Evolutionary conservation across 2,797 vertebrate species (phyloP).

Genomic region (Mus spretus): DNA sequence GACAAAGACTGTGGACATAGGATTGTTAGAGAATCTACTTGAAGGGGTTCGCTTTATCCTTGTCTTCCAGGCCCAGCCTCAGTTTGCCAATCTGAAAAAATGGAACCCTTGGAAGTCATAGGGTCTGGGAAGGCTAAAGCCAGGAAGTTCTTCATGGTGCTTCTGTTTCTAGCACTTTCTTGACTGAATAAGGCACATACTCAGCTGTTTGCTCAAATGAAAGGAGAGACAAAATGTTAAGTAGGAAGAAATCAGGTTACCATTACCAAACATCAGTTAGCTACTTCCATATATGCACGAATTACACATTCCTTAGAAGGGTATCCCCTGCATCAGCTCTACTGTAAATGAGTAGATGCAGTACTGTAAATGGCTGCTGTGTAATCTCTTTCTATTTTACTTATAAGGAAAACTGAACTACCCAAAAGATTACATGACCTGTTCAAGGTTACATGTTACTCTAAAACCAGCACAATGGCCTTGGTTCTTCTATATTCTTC

Average conservation of each 20-base stretch:
- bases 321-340: background rate
- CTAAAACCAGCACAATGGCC: background rate
- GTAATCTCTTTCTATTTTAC: background rate
- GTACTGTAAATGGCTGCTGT: background rate
- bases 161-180: constrained; percentile 32
- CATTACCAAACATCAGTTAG: background rate
- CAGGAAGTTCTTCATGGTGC: background rate
- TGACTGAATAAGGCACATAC: background rate
- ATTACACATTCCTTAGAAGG: background rate
- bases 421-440: background rate
- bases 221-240: background rate
- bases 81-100: background rate
- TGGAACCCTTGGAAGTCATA: background rate
- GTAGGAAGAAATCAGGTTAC: background rate
- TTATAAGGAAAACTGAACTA: constrained; percentile 15
- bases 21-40: background rate
- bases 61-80: background rate
- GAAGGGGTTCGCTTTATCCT: background rate
- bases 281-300: background rate
- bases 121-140: background rate
- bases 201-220: background rate
- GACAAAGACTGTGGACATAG: background rate
- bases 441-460: background rate
- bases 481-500: background rate
- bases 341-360: background rate